Conservation (phyloP, 2,797 vertebrate species). For the Parauchenoglanis ngamensis region DNA sequence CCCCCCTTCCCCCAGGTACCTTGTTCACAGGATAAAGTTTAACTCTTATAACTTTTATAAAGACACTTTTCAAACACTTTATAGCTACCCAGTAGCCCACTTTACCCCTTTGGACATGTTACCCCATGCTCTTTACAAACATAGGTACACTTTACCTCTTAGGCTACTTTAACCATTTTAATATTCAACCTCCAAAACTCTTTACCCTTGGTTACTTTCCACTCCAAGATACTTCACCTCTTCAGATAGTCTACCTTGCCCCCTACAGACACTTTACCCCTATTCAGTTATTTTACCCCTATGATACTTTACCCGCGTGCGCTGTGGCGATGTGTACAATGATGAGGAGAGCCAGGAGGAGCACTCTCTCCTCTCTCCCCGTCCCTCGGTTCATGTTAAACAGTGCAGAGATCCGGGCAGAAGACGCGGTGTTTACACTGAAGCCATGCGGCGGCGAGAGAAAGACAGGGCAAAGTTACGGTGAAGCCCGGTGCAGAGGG, state of each 20-base stretch:
- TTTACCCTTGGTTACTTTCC: not conserved
- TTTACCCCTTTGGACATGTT: not conserved
- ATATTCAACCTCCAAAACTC: not conserved
- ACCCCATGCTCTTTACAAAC: not conserved
- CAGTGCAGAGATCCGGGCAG: slow-evolving; percentile 8
- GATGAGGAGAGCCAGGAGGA: slow-evolving; percentile 65
- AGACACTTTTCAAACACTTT: not conserved
- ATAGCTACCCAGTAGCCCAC: not conserved
- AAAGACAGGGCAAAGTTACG: not conserved
- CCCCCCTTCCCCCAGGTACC: not conserved
- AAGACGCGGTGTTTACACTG: slow-evolving; percentile 50
- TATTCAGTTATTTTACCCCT: too few relatives aligned
- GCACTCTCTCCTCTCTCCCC: slow-evolving; percentile 63
- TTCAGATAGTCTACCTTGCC: too few relatives aligned
- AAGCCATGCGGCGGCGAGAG: slow-evolving; percentile 66
- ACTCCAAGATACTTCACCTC: not conserved
- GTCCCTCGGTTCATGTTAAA: slow-evolving; percentile 70
- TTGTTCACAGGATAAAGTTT: not conserved
- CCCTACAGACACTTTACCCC: slow-evolving; percentile 1
- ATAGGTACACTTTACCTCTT: not conserved
- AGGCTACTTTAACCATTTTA: not conserved
- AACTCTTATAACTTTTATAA: not conserved
- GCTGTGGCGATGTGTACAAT: slow-evolving; percentile 63
- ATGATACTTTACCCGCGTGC: slow-evolving; percentile 72
- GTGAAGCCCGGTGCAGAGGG: not conserved